Evolutionary conservation across 2,888 invertebrate genomes (phyloP).

Genomic region (Tipula lateralis): DNA sequence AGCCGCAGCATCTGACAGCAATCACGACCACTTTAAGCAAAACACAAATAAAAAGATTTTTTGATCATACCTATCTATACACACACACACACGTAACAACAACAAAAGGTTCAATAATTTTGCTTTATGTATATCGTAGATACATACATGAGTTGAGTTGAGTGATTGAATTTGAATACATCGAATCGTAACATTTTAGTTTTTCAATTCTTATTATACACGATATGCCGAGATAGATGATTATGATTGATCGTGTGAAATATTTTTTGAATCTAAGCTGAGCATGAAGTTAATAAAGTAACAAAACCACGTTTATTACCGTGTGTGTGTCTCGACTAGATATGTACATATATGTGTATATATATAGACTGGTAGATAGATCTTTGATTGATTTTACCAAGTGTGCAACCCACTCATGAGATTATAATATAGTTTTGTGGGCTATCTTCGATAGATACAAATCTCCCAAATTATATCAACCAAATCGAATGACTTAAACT

Average conservation of each 20-base stretch:
- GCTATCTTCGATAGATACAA: background rate
- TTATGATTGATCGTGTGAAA: slow-evolving; percentile 11
- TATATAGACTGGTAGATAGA: background rate
- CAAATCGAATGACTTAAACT: background rate
- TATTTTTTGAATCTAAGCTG: background rate
- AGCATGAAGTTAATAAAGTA: background rate
- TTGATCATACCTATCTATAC: too few species aligned
- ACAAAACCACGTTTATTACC: background rate
- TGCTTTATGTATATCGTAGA: too few species aligned
- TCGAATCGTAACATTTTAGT: background rate
- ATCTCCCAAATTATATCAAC: background rate
- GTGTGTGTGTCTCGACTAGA: background rate
- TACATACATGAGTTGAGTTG: background rate
- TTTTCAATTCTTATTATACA: background rate
- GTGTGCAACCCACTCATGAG: background rate
- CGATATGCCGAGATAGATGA: background rate
- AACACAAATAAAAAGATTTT: too few species aligned
- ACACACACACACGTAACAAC: too few species aligned
- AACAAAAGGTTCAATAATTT: too few species aligned
- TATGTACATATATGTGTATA: background rate
- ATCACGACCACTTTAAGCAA: too few species aligned
- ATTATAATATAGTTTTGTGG: background rate
- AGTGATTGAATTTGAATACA: background rate
- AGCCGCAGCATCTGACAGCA: too few species aligned
- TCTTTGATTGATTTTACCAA: background rate